phyloP scores from a whole-genome alignment of 2,113 vertebrate genomes.

The Indri indri region DNA sequence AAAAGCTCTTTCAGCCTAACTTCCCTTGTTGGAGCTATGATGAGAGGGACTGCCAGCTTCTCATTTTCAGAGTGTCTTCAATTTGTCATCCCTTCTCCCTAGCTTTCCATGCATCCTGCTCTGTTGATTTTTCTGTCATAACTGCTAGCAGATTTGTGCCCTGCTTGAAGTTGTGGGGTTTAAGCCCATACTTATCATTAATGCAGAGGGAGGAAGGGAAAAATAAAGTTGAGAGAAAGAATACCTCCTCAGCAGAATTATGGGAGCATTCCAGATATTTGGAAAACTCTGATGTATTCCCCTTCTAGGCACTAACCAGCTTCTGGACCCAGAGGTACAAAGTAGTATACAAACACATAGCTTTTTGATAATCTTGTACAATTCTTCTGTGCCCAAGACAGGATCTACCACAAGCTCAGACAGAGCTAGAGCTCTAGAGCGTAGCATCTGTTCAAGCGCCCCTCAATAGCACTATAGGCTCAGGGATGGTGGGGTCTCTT shows the following conservation, averaged over 20 bases:
- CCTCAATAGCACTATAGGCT: background rate
- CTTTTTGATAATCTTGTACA: background rate
- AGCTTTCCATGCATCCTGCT: background rate
- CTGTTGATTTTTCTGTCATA: constrained; percentile 13
- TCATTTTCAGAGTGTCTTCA: constrained; percentile 62
- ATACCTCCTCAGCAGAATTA: background rate
- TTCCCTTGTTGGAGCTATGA: constrained; percentile 34
- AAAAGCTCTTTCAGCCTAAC: constrained; percentile 53
- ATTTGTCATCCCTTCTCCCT: constrained; percentile 21
- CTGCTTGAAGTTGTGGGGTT: background rate
- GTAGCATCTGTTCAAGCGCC: background rate
- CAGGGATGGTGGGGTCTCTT: background rate
- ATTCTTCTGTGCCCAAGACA: background rate
- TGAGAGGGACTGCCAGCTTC: constrained; percentile 26
- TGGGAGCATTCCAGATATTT: background rate
- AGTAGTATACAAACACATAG: background rate
- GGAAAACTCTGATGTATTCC: background rate
- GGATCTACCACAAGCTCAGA: background rate
- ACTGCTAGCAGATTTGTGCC: background rate
- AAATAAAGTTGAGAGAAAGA: background rate
- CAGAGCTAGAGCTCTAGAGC: background rate
- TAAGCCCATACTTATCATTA: constrained; percentile 31
- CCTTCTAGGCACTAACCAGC: background rate
- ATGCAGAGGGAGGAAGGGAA: constrained; percentile 6
- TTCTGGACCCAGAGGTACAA: background rate